These are phyloP conservation scores for Dromococcyx pavoninus DNA, from an alignment of 2,797 vertebrate genomes.

Conservation along the genomic window DNA sequence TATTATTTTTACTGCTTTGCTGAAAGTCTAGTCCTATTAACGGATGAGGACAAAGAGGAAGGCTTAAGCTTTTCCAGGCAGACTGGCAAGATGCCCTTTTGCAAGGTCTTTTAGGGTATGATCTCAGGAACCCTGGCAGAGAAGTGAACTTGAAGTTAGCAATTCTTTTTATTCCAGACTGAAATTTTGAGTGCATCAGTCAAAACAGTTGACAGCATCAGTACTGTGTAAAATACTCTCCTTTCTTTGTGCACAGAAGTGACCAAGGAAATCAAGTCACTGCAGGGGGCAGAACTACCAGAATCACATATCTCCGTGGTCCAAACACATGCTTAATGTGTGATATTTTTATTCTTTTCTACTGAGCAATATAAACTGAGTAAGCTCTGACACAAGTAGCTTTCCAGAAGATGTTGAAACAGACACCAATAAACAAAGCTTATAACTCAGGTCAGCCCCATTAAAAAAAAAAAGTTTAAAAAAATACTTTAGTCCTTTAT, in stretches of 20 bases:
- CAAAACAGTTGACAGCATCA: not conserved
- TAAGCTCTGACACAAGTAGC: not conserved
- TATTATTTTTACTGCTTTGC: conserved; percentile 20
- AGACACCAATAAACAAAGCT: not conserved
- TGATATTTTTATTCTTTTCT: not conserved
- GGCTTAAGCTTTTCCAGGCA: conserved; percentile 60
- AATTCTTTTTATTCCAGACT: not conserved
- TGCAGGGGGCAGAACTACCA: not conserved
- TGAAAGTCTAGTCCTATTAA: conserved; percentile 65
- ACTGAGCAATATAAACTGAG: not conserved
- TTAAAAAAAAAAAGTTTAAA: not conserved
- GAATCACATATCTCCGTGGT: not conserved
- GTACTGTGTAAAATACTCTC: not conserved
- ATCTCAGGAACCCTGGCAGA: not conserved
- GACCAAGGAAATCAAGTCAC: not conserved
- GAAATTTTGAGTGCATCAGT: not conserved
- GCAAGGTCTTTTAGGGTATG: conserved; percentile 42
- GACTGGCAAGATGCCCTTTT: conserved; percentile 55
- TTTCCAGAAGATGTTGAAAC: not conserved
- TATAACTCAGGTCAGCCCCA: not conserved
- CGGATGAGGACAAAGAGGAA: conserved; percentile 56
- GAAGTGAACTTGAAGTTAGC: not conserved
- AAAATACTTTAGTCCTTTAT: not conserved
- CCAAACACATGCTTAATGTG: not conserved
- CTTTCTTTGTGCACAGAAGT: not conserved